Percentiles rank a stretch among this genome's conserved stretches.
These are phyloP conservation scores for Monomorium pharaonis DNA, from an alignment of 1,140 invertebrate species.

Conservation along the genomic window DNA sequence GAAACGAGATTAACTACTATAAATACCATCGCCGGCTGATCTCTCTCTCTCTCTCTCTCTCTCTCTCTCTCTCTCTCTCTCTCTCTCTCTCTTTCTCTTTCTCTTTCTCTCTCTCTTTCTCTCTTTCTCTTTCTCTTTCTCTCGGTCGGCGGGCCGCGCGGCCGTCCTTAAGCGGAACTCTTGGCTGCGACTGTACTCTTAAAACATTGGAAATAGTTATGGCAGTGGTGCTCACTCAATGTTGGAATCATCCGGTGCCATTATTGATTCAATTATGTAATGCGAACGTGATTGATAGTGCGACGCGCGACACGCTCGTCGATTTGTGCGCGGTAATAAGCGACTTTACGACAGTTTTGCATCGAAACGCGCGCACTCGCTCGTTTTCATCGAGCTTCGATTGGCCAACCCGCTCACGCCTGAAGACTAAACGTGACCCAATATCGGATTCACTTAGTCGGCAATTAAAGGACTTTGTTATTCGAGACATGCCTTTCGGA, in stretches of 20 bases:
- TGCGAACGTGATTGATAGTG: slow-evolving; percentile 46
- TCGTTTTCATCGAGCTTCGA: neutral
- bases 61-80: neutral
- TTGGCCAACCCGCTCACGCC: neutral
- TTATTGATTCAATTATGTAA: slow-evolving; percentile 78
- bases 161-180: slow-evolving; percentile 53
- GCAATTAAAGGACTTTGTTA: slow-evolving; percentile 63
- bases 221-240: slow-evolving; percentile 77
- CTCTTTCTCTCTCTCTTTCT: neutral
- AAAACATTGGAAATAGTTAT: slow-evolving; percentile 84
- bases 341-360: slow-evolving; percentile 14
- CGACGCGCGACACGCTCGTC: neutral
- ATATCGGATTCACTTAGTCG: slow-evolving; percentile 60
- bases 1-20: slow-evolving; percentile 83
- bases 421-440: neutral
- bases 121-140: slow-evolving; percentile 4
- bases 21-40: slow-evolving; percentile 77
- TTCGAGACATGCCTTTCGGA: slow-evolving; percentile 35
- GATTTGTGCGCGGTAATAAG: slow-evolving; percentile 13
- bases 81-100: neutral
- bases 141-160: neutral
- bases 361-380: neutral
- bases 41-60: neutral
- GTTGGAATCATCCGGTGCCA: slow-evolving; percentile 1
- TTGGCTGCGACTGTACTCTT: slow-evolving; percentile 76